Base-by-base conservation (phyloP, 2,888 invertebrate genomes). In the Drosophila greeni region DNA sequence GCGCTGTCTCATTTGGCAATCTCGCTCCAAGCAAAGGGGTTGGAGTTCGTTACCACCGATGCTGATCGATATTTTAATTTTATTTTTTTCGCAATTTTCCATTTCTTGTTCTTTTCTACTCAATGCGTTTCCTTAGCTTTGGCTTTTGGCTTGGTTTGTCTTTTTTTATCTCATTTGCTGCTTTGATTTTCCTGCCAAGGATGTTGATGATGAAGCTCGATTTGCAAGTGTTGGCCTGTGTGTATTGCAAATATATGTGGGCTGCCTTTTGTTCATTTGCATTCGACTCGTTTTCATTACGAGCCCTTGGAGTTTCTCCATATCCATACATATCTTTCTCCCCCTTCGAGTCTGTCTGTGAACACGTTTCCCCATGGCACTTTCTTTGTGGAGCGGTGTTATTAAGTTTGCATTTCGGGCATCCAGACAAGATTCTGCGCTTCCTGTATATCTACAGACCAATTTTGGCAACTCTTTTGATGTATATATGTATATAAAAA, bases 1-100 rank as follows among this genome's bases (percentile, higher is more conserved):
- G 16, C 7, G 75, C 47, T 53, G 66, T 65, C 81, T 76, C 80
- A 76, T 82, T 79, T 80, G 67, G 49, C 49, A 45, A 39, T 37
- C 9, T 45, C 29, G 31, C 47, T 59, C 53, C 40, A 29, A 43
- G 31, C 36, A 52, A 86, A 86, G 84, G 86, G 86, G 87, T 87
- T 86, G 84, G 82, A 87, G 87, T 84, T 82, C 85, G 82, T 85
- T 85, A 84, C 82, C 75, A 76, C 62, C 80, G 71, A 72, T 76
- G 72, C 73, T 83, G 86, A 87, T 87, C 87, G 87, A 87, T 86
- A 86, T 86, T 86, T 87, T 86, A 87, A 86, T 85, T 86, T 85
- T 81, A 84, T 82, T 85, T 64, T 84, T 84, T 82, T 84, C 61
- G 56, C 74, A 76, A 65, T 77, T 76, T 69, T 60, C 59, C 61